Conservation (phyloP, 2,888 invertebrate genomes). For the Ecdyonurus torrentis region DNA sequence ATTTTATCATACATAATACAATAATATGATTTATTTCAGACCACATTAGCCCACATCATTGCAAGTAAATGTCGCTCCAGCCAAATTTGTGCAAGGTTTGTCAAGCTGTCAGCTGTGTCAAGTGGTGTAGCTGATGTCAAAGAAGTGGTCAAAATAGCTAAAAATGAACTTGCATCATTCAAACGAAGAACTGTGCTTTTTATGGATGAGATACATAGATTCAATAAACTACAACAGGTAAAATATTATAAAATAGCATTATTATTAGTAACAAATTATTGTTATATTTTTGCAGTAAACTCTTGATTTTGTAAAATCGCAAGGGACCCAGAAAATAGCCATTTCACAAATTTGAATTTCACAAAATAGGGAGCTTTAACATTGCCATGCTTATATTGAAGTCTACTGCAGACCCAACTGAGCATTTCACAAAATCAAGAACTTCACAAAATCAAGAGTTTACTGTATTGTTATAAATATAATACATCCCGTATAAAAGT, state of each 20-base stretch:
- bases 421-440: too few relatives aligned
- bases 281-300: too few relatives aligned
- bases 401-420: too few relatives aligned
- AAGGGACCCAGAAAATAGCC: too few relatives aligned
- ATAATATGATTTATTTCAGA: conserved; percentile 38
- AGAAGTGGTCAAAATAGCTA: conserved; percentile 50
- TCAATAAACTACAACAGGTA: conserved; percentile 64
- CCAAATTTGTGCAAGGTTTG: conserved; percentile 36
- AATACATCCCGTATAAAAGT: too few relatives aligned
- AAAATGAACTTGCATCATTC: conserved; percentile 49
- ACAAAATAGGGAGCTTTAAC: too few relatives aligned
- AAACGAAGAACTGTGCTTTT: conserved; percentile 57
- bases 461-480: too few relatives aligned
- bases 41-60: conserved; percentile 57
- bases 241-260: background rate
- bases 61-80: conserved; percentile 44
- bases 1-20: conserved; percentile 7
- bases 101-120: conserved; percentile 58
- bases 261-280: background rate
- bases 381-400: too few relatives aligned
- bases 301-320: too few relatives aligned
- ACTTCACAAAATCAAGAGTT: too few relatives aligned
- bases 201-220: conserved; percentile 77
- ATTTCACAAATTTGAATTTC: too few relatives aligned
- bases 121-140: conserved; percentile 63